Percentiles rank a stretch among this genome's conserved stretches.
These are phyloP conservation scores for Buceros bicornis DNA, from an alignment of 2,797 vertebrate genomes.

Conservation along the genomic window DNA sequence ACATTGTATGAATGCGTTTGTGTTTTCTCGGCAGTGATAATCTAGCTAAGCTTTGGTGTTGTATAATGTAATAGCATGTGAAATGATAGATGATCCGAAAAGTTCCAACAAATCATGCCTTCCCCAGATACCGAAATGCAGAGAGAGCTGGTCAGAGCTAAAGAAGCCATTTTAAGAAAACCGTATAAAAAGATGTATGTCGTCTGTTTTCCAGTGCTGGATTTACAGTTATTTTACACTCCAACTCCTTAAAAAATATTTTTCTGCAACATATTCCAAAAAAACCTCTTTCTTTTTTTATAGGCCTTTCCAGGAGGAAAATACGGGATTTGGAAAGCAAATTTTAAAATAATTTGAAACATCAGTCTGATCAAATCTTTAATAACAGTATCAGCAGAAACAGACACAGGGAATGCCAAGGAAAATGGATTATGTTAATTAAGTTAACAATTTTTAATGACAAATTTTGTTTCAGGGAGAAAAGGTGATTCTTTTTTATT, in stretches of 20 bases:
- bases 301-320: neutral
- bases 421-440: constrained; percentile 50
- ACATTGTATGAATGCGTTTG: constrained; percentile 9
- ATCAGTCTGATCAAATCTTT: constrained; percentile 29
- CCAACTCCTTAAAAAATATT: neutral
- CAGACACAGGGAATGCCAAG: neutral
- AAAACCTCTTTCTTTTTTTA: neutral
- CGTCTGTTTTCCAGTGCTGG: neutral
- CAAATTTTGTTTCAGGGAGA: neutral
- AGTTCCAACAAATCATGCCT: neutral
- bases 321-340: neutral
- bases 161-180: constrained; percentile 23
- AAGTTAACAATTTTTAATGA: constrained; percentile 31
- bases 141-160: constrained; percentile 1
- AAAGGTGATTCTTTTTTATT: neutral
- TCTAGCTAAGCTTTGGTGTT: neutral
- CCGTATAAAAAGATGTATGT: neutral
- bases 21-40: neutral
- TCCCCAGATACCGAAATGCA: neutral
- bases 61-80: neutral
- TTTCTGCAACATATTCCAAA: neutral
- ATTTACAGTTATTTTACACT: neutral
- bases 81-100: neutral
- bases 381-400: constrained; percentile 36
- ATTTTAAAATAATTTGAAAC: constrained; percentile 15